These are phyloP conservation scores for Ctenopoma multispine DNA, from an alignment of 2,797 vertebrate genomes.

Conservation along the genomic window DNA sequence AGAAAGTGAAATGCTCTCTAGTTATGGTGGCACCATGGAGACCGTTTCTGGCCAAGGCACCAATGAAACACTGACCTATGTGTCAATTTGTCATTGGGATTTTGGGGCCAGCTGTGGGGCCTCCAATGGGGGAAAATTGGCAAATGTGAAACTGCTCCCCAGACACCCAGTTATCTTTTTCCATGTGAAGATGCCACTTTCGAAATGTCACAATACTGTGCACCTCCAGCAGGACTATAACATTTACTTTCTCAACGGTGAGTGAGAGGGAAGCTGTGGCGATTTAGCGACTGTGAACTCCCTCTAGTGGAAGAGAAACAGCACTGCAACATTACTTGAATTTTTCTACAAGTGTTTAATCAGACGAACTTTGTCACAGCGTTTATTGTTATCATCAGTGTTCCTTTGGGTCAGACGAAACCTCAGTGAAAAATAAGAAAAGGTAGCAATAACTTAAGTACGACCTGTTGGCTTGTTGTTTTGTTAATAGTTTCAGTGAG, in stretches of 20 bases:
- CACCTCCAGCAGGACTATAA: slow-evolving; percentile 15
- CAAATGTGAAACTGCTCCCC: slow-evolving; percentile 27
- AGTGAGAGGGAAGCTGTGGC: background rate
- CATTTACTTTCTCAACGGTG: slow-evolving; percentile 26
- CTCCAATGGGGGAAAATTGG: background rate
- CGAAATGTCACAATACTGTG: slow-evolving; percentile 35
- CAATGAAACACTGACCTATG: background rate
- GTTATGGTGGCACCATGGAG: slow-evolving; percentile 21
- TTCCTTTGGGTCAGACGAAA: slow-evolving; percentile 54
- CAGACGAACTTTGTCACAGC: slow-evolving; percentile 72
- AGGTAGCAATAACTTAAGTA: slow-evolving; percentile 72
- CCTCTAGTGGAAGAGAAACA: slow-evolving; percentile 76
- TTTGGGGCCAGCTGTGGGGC: slow-evolving; percentile 9
- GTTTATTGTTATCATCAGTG: slow-evolving; percentile 39
- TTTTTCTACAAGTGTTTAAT: slow-evolving; percentile 78
- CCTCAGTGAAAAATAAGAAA: slow-evolving; percentile 41
- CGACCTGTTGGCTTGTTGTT: slow-evolving; percentile 47
- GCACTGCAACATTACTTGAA: slow-evolving; percentile 81
- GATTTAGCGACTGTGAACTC: slow-evolving; percentile 64
- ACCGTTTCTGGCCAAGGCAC: slow-evolving; percentile 20
- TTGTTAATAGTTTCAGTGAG: slow-evolving; percentile 31
- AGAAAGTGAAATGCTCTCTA: background rate
- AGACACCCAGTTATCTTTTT: slow-evolving; percentile 13
- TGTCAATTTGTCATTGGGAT: background rate
- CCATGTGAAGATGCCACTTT: slow-evolving; percentile 5